These are phyloP conservation scores for Anabas testudineus DNA, from an alignment of 2,797 vertebrate genomes.

Conservation along the genomic window DNA sequence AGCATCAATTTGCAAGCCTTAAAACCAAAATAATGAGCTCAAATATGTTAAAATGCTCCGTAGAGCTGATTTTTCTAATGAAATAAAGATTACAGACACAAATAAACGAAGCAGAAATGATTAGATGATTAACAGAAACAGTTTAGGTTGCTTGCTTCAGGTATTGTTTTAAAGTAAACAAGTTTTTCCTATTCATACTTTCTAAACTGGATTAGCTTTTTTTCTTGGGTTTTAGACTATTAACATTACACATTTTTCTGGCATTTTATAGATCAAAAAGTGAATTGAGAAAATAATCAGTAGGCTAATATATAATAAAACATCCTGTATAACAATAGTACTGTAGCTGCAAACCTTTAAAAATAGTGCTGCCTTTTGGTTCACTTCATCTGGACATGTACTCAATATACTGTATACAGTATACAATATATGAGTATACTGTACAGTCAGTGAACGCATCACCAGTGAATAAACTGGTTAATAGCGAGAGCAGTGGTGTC, in stretches of 20 bases:
- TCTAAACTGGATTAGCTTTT: background rate
- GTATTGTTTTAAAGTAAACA: background rate
- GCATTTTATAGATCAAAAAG: background rate
- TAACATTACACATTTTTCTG: background rate
- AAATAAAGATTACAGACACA: background rate
- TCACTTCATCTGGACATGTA: background rate
- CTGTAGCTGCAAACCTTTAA: background rate
- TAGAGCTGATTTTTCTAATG: background rate
- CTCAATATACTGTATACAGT: too few species aligned
- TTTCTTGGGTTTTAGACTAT: background rate
- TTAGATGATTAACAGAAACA: background rate
- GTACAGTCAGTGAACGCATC: slow-evolving; percentile 6
- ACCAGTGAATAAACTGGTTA: slow-evolving; percentile 10
- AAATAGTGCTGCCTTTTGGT: too few species aligned
- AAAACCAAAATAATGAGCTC: too few species aligned
- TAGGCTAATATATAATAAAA: background rate
- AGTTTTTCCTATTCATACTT: too few species aligned
- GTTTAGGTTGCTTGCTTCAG: too few species aligned
- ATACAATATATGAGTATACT: too few species aligned
- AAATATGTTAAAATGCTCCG: background rate
- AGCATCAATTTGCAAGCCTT: too few species aligned
- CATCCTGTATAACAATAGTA: too few species aligned
- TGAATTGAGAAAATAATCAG: background rate
- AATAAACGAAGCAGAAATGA: background rate
- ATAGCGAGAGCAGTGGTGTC: slow-evolving; percentile 1